Base-by-base conservation (phyloP, 2,888 invertebrate species). In the Diarsia mendica region DNA sequence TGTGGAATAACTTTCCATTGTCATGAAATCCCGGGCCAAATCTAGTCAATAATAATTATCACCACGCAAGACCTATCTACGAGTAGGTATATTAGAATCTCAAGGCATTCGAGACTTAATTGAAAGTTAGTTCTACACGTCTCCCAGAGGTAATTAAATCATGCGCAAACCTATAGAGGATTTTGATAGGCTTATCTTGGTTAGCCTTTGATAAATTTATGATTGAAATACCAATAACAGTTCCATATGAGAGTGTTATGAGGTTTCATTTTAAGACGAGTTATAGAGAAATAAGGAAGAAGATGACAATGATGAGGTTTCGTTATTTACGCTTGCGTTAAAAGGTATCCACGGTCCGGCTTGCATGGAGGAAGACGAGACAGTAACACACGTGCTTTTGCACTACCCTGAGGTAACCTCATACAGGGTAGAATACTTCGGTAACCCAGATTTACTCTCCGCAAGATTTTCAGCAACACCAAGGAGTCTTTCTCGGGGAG, bases 51-150 rank as follows among this genome's bases (percentile, higher is more conserved):
- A 64, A 28, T 48, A 65, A 67, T 67, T 10, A 39, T 53, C 18
- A n/a, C 15, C 44, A 33, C 33, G 8, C 66, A 18, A 48, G 5
- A 49, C 11, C 8, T 48, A 55, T 15, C 48, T 15, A 33, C 33
- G 1, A 60, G 33, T 60, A 60, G 60, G 10, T 60, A 60, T 33
- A 4, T 60, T 10, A 49, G 33, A 20, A n/a, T 60, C 60, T 20
- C 44, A 46, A 28, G 46, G 18, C 18, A 28, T 48, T 20, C 13
- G 13, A 28, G 23, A 71, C 48, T 46, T 46, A 46, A 69, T 69
- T 69, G 20, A 60, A 60, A 60, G 49, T 58, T 70, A 70, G 71
- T 78, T 77, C 53, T 15, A 75, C 44, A 51, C 15, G 69, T 33
- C 11, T 67, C 1, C 13, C 28, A 6, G 18, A 58, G 15, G 28